Percentiles rank a stretch among this genome's conserved stretches.
These are phyloP conservation scores for Leptobrachium ailaonicum DNA, from an alignment of 2,113 vertebrate species.

Conservation along the genomic window DNA sequence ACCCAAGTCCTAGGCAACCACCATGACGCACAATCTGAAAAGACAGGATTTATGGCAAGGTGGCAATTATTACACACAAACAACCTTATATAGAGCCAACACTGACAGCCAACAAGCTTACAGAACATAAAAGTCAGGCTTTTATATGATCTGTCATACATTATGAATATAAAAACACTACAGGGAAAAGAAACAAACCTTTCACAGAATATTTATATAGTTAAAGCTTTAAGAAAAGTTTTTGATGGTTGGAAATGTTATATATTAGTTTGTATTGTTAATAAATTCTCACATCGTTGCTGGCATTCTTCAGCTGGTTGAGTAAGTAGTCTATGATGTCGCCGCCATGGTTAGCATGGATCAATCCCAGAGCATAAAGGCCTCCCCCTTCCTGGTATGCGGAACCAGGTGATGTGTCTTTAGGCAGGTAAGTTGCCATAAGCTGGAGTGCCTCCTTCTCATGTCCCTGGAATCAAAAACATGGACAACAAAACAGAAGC, in stretches of 20 bases:
- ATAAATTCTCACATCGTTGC: slow-evolving; percentile 84
- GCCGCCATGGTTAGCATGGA: slow-evolving; percentile 96
- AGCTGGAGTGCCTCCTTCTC: slow-evolving; percentile 97
- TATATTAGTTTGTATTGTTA: too few relatives aligned
- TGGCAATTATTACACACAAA: background rate
- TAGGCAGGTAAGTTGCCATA: slow-evolving; percentile 97
- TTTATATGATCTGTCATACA: too few relatives aligned
- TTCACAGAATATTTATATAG: too few relatives aligned
- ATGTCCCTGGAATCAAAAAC: slow-evolving; percentile 77
- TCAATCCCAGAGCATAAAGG: slow-evolving; percentile 93
- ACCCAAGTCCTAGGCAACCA: slow-evolving; percentile 89
- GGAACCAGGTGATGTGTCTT: slow-evolving; percentile 96
- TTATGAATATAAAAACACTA: too few relatives aligned
- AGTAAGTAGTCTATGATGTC: slow-evolving; percentile 98
- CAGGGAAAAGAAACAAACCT: too few relatives aligned
- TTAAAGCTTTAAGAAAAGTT: too few relatives aligned
- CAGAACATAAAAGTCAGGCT: too few relatives aligned
- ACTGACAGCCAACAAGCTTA: background rate
- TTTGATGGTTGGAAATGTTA: too few relatives aligned
- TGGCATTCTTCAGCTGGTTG: slow-evolving; percentile 96
- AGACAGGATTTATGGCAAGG: slow-evolving; percentile 26
- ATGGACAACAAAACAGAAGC: too few relatives aligned
- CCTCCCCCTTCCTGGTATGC: slow-evolving; percentile 98
- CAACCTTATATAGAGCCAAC: background rate
- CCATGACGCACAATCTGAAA: slow-evolving; percentile 95